Evolutionary conservation across 2,888 invertebrate species (phyloP), one percentile per base, ranked within the genome.

Genomic region (Eupeodes luniger): DNA sequence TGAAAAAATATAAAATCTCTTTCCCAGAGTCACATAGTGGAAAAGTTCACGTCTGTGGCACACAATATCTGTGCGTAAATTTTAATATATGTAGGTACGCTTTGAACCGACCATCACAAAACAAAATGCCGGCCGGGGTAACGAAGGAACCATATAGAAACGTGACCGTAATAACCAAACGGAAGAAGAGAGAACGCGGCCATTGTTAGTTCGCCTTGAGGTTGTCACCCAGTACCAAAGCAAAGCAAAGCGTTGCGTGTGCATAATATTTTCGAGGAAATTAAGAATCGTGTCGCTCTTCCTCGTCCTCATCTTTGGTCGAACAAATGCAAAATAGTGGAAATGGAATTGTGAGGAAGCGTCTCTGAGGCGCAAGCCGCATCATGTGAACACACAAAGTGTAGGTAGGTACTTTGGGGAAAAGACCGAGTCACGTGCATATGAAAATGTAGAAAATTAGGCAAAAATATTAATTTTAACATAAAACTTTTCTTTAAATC

Each of bases 1-100:
- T 62, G 1, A n/a, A 40, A 40, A 9, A 19, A 7, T 40, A 40
- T 40, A 40, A 40, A 53, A 55, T 69, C 51, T 53, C 47, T 27
- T 12, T 19, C 6, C 64, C n/a, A 19, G 19, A 27, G 16, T 10
- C 51, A 53, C 16, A 53, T 2, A 40, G 53, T 53, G 16, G 67
- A 36, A 53, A 53, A 36, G 69, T 70, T 70, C 69, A 80, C 75
- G 75, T 79, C 83, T 79, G 76, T 44, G 86, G 79, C 64, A 76
- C 59, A 72, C 61, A 80, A 83, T 87, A 80, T 83, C 77, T 84
- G 67, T 84, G 84, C 87, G 87, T 87, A 81, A 81, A 67, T 80
- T 77, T 84, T 84, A 40, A 81, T 84, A 27, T 27, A 27, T 27
- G 27, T 27, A 27, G 27, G 27, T 27, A 27, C 27, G 72, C 75